Evolutionary conservation across 2,888 invertebrate genomes (phyloP).

Genomic region (Melinaea marsaeus): DNA sequence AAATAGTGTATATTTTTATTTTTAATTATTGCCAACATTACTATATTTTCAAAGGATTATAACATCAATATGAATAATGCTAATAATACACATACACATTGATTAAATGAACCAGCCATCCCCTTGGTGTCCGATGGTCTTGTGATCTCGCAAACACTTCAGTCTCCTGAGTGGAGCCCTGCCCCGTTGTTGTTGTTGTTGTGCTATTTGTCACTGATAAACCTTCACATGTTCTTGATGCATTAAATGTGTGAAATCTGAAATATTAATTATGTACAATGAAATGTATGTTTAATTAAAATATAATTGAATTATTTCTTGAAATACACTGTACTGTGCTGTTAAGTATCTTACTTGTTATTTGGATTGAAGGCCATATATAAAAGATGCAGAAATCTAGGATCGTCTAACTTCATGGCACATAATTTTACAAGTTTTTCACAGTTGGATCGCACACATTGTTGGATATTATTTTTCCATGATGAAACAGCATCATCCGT

Average conservation of each 20-base stretch:
- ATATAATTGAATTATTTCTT: background rate
- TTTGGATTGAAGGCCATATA: conserved; percentile 96
- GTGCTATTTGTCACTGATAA: conserved; percentile 43
- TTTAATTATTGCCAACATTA: too few species aligned
- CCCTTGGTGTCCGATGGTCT: conserved; percentile 91
- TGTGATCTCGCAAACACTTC: conserved; percentile 83
- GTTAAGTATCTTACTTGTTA: conserved; percentile 84
- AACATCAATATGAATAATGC: background rate
- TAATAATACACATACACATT: conserved; percentile 79
- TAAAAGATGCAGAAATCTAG: conserved; percentile 92
- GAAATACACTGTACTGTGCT: conserved; percentile 7
- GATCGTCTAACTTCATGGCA: conserved; percentile 96
- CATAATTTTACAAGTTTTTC: conserved; percentile 94
- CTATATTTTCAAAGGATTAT: too few species aligned
- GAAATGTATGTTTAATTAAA: conserved; percentile 4
- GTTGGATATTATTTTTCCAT: conserved; percentile 98
- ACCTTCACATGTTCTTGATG: conserved; percentile 85
- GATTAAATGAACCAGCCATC: conserved; percentile 97
- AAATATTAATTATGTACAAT: conserved; percentile 28
- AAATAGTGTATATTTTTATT: too few species aligned
- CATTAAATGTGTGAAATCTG: conserved; percentile 92
- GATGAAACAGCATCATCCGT: conserved; percentile 98
- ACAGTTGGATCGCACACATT: conserved; percentile 95
- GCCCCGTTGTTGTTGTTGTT: conserved; percentile 69
- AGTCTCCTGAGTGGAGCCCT: conserved; percentile 62